A percentile compares a stretch with the other conserved stretches of the same genome.
Evolutionary conservation across 2,888 invertebrate species (phyloP).

Genomic region (Drosophila anomalata): DNA sequence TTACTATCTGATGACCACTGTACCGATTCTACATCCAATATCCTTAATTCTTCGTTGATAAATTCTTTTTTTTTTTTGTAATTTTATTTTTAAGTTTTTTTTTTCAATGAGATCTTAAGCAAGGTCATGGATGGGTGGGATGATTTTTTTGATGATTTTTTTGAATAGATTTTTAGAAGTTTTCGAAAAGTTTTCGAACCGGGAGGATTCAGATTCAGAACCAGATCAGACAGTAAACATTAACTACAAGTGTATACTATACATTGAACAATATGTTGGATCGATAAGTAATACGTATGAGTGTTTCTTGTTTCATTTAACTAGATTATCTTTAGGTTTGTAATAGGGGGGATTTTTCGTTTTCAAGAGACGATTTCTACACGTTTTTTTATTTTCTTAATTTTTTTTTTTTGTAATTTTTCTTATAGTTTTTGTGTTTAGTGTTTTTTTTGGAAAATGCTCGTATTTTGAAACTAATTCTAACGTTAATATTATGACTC

Average conservation of each 20-base stretch:
- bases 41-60: background rate
- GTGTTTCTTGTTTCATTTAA: constrained; percentile 35
- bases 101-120: constrained; percentile 12
- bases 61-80: background rate
- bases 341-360: background rate
- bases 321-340: constrained; percentile 43
- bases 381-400: background rate
- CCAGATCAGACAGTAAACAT: constrained; percentile 15
- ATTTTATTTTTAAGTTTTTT: constrained; percentile 4
- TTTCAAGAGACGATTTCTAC: constrained; percentile 29
- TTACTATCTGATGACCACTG: background rate
- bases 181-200: too few relatives aligned
- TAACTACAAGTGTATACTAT: constrained; percentile 27
- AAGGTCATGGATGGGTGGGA: constrained; percentile 1
- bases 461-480: constrained; percentile 20
- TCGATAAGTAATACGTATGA: constrained; percentile 48
- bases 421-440: background rate
- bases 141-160: background rate
- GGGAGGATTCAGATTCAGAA: background rate
- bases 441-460: constrained; percentile 13
- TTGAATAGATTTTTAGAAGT: background rate
- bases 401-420: background rate
- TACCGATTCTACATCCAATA: background rate
- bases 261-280: constrained; percentile 25
- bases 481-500: constrained; percentile 33